Percentiles rank a stretch among this genome's conserved stretches.
These are phyloP conservation scores for Glossosoma conforme DNA, from an alignment of 1,140 invertebrate genomes.

Conservation along the genomic window DNA sequence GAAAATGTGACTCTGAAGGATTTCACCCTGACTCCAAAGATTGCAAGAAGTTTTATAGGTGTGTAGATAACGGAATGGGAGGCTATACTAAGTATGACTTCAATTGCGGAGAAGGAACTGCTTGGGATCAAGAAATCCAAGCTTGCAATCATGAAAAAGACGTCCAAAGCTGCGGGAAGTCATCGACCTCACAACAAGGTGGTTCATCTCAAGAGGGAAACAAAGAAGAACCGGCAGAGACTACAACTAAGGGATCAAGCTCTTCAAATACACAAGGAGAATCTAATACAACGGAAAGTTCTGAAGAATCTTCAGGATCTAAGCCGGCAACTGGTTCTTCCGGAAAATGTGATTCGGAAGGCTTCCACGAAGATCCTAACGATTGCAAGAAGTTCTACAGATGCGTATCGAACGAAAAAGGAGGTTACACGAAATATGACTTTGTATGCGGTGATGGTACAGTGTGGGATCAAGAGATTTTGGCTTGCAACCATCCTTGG, in stretches of 20 bases:
- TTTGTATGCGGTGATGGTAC: constrained; percentile 58
- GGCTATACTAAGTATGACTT: constrained; percentile 63
- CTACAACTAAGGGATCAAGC: constrained; percentile 31
- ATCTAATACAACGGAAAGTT: not conserved
- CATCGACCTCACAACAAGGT: too few species aligned
- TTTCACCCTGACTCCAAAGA: constrained; percentile 61
- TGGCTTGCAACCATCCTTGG: constrained; percentile 39
- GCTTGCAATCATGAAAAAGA: constrained; percentile 63
- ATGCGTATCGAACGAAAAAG: constrained; percentile 62
- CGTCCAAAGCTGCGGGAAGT: constrained; percentile 38
- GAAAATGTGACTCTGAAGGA: constrained; percentile 53
- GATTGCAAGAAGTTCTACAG: constrained; percentile 68
- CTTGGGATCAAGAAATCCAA: constrained; percentile 64
- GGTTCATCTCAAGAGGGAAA: too few species aligned
- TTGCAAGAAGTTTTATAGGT: constrained; percentile 74
- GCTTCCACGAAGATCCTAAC: constrained; percentile 60
- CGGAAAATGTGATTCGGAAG: constrained; percentile 45
- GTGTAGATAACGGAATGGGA: constrained; percentile 58
- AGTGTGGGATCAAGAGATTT: constrained; percentile 43
- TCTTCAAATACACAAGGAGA: constrained; percentile 7
- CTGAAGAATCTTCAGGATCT: constrained; percentile 1
- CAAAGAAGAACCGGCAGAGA: constrained; percentile 23
- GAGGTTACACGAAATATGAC: constrained; percentile 53
- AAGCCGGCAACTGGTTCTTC: constrained; percentile 13
- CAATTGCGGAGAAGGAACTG: constrained; percentile 65